Conservation (phyloP, 2,888 invertebrate genomes). For the Rhimphoctona megacephalus region DNA sequence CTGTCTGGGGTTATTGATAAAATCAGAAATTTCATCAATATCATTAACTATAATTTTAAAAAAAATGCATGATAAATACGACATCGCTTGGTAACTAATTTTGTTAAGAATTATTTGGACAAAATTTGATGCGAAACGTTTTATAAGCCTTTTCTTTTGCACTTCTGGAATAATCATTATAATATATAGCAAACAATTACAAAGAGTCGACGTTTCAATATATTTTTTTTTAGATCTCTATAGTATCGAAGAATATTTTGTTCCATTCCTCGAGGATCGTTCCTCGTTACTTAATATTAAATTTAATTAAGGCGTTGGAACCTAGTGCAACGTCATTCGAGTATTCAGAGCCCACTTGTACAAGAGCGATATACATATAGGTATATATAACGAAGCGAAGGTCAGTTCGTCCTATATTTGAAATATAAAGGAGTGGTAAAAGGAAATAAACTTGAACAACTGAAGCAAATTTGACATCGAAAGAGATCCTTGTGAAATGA, state of each 20-base stretch:
- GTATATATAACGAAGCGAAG: slow-evolving; percentile 20
- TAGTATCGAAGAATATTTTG: slow-evolving; percentile 9
- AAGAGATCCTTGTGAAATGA: slow-evolving; percentile 40
- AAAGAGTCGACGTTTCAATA: neutral
- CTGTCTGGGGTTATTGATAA: neutral
- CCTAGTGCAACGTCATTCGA: slow-evolving; percentile 9
- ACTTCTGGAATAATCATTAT: neutral
- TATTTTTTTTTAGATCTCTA: neutral
- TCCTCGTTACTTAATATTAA: slow-evolving; percentile 36
- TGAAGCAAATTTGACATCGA: neutral
- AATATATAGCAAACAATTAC: slow-evolving; percentile 8
- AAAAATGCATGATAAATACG: neutral
- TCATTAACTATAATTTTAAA: neutral
- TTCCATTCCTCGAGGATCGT: neutral
- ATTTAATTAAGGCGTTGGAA: slow-evolving; percentile 48
- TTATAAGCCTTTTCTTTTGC: neutral
- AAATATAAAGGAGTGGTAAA: slow-evolving; percentile 14
- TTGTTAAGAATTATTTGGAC: neutral
- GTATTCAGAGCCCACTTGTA: neutral
- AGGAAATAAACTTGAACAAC: slow-evolving; percentile 23
- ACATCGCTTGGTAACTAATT: neutral
- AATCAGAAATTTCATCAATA: neutral
- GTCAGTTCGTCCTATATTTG: slow-evolving; percentile 29
- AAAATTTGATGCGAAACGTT: neutral
- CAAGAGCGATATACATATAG: neutral